Conservation (phyloP, 2,113 vertebrate genomes). For the Leptobrachium ailaonicum region DNA sequence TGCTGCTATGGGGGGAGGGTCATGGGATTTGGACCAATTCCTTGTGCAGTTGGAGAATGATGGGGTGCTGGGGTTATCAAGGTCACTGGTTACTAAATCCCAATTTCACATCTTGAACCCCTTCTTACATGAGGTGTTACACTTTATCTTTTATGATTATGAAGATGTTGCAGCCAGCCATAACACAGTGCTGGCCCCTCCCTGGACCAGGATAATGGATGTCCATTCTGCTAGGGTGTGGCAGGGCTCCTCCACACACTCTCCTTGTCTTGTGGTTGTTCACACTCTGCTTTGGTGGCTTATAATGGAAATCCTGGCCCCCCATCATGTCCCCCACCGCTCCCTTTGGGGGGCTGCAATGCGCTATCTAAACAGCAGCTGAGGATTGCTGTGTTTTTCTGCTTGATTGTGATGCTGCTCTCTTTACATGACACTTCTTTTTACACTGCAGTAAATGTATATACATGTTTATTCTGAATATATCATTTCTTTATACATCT, state of each 20-base stretch:
- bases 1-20: slow-evolving; percentile 27
- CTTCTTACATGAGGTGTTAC: neutral
- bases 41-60: neutral
- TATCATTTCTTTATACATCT: too few species aligned
- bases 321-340: neutral
- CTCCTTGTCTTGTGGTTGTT: neutral
- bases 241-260: neutral
- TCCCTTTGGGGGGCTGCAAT: slow-evolving; percentile 15
- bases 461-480: too few species aligned
- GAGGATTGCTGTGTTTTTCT: neutral
- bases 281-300: neutral
- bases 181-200: neutral
- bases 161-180: neutral
- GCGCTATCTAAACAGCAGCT: neutral
- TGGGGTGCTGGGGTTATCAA: neutral
- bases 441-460: too few species aligned
- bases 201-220: neutral
- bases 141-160: neutral
- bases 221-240: neutral
- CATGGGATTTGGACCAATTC: neutral
- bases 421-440: too few species aligned
- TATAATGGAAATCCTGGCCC: neutral
- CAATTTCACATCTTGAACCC: neutral
- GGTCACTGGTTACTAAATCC: neutral
- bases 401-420: too few species aligned